Evolutionary conservation across 1,140 invertebrate species (phyloP).

Genomic region (Olivierus martensii): DNA sequence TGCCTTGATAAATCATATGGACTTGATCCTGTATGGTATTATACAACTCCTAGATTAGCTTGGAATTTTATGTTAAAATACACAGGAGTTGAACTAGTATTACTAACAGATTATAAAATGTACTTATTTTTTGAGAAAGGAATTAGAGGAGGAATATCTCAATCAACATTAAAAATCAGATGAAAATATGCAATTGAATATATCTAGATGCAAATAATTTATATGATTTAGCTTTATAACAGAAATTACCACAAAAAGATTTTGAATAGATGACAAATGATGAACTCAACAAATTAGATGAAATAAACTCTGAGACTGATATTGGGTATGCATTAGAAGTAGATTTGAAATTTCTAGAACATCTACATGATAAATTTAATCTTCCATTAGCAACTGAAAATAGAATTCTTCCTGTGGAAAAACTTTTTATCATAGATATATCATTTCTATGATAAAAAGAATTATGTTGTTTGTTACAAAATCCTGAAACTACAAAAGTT

Average conservation of each 20-base stretch:
- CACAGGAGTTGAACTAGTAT: conserved; percentile 1
- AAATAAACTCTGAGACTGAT: conserved; percentile 13
- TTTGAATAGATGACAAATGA: conserved; percentile 12
- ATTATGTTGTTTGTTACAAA: conserved; percentile 36
- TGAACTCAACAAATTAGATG: neutral
- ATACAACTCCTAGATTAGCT: conserved; percentile 1
- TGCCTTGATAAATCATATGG: conserved; percentile 4
- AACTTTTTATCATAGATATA: conserved; percentile 6
- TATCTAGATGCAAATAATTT: conserved; percentile 22
- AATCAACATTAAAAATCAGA: neutral
- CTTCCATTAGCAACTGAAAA: conserved; percentile 30
- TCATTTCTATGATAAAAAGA: conserved; percentile 18
- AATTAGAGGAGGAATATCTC: neutral
- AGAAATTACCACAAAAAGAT: conserved; percentile 8
- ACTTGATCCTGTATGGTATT: conserved; percentile 5
- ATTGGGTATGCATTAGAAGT: conserved; percentile 21
- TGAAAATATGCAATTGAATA: conserved; percentile 11
- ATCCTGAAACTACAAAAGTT: conserved; percentile 34
- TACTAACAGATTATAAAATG: conserved; percentile 6
- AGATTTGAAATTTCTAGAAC: conserved; percentile 20
- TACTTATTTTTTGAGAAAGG: conserved; percentile 8
- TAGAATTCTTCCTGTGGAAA: conserved; percentile 1
- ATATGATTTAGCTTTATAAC: conserved; percentile 19
- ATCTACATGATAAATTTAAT: conserved; percentile 25
- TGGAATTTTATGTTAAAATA: conserved; percentile 1